phyloP scores from a whole-genome alignment of 2,113 vertebrate genomes.

The Heterotilapia buettikoferi region DNA sequence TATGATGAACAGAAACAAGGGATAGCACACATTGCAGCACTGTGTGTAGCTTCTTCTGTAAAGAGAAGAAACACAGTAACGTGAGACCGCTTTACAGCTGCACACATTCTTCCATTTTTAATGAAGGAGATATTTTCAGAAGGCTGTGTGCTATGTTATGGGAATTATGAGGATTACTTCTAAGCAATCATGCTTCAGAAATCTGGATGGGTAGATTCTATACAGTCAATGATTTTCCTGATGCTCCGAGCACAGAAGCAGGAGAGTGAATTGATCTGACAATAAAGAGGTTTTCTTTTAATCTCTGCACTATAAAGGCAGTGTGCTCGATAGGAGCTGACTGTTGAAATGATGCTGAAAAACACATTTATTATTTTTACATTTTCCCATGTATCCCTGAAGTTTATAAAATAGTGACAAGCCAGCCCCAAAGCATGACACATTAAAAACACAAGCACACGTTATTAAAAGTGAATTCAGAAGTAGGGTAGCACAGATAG shows the following conservation, averaged over 20 bases:
- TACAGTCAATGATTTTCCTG: background rate
- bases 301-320: background rate
- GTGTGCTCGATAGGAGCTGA: background rate
- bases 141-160: background rate
- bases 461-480: background rate
- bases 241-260: background rate
- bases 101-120: slow-evolving; percentile 29
- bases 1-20: slow-evolving; percentile 87
- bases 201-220: background rate
- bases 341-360: background rate
- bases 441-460: background rate
- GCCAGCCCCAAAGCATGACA: background rate
- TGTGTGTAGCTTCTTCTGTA: slow-evolving; percentile 81
- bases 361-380: background rate
- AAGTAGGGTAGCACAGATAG: background rate
- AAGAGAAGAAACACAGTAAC: background rate
- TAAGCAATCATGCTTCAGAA: background rate
- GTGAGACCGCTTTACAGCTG: background rate
- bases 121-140: slow-evolving; percentile 24
- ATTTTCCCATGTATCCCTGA: background rate
- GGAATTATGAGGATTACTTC: background rate
- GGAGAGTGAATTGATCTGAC: background rate
- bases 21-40: slow-evolving; percentile 93
- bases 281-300: background rate
- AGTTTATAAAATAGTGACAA: background rate